These are phyloP conservation scores for Nymphalis io DNA, from an alignment of 1,140 invertebrate genomes.

Conservation along the genomic window DNA sequence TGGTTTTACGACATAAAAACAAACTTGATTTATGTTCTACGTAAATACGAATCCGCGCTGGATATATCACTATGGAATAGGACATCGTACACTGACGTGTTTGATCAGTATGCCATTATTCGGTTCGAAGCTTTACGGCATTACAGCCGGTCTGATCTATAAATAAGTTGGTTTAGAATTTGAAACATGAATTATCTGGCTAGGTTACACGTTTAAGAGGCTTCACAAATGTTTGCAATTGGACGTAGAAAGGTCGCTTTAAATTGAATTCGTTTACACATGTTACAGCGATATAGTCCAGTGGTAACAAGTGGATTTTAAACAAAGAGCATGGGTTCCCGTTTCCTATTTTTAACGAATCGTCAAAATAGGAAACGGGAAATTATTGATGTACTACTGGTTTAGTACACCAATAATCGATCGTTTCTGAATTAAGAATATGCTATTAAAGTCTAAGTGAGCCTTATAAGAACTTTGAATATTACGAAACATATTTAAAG, in stretches of 20 bases:
- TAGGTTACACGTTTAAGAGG: neutral
- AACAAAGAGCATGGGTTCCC: no score
- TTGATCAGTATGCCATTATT: conserved; percentile 5
- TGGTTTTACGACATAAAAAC: neutral
- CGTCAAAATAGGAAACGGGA: no score
- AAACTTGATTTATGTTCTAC: neutral
- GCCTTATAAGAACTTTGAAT: no score
- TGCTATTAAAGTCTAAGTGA: no score
- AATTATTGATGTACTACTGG: no score
- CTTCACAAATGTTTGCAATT: neutral
- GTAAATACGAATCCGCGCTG: neutral
- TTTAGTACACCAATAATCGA: no score
- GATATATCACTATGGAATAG: neutral
- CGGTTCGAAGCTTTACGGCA: neutral
- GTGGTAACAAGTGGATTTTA: neutral
- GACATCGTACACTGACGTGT: neutral
- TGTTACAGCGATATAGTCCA: neutral
- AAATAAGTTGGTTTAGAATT: conserved; percentile 1
- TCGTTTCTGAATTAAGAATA: no score
- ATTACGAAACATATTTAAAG: no score
- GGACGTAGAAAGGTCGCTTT: neutral
- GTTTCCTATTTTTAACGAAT: no score
- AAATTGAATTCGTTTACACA: neutral
- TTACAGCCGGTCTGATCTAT: neutral
- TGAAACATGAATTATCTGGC: neutral